These are phyloP conservation scores for Catostylus mosaicus DNA, from an alignment of 30 jellyfish, hydroid and myxozoan species.

Conservation along the genomic window DNA sequence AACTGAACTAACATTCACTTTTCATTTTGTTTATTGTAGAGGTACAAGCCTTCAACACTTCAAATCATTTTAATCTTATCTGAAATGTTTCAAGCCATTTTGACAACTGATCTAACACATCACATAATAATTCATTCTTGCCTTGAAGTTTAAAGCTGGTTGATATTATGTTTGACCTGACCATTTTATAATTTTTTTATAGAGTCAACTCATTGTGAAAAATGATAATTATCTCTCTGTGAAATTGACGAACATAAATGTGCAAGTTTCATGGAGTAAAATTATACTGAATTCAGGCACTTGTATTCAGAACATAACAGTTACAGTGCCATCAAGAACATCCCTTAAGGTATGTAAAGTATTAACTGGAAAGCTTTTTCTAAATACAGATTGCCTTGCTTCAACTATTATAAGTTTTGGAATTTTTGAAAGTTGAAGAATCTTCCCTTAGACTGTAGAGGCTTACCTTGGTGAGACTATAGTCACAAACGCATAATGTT, in stretches of 20 bases:
- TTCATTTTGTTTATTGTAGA: no score
- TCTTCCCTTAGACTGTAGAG: not conserved
- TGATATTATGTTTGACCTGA: not conserved
- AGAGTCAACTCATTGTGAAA: conserved; percentile 20
- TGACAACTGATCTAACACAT: not conserved
- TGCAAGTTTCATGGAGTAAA: conserved; percentile 41
- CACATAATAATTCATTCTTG: not conserved
- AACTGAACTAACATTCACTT: no score
- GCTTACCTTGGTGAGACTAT: not conserved
- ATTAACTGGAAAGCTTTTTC: not conserved
- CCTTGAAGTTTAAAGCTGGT: not conserved
- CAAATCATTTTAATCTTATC: no score
- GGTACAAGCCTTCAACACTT: no score
- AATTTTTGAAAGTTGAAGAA: not conserved
- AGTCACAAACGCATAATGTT: not conserved
- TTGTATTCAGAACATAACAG: conserved; percentile 23
- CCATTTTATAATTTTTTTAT: not conserved
- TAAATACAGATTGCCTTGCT: no score
- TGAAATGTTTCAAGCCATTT: no score
- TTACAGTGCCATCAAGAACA: conserved; percentile 36
- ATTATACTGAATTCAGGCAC: conserved; percentile 31
- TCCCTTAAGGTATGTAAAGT: conserved; percentile 6
- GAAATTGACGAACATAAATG: conserved; percentile 10
- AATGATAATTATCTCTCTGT: conserved; percentile 41
- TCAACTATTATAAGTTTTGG: not conserved